Percentiles rank a stretch among this genome's conserved stretches.
These are phyloP conservation scores for Azorinus chamasolen DNA, from an alignment of 2,888 invertebrate genomes.

Conservation along the genomic window DNA sequence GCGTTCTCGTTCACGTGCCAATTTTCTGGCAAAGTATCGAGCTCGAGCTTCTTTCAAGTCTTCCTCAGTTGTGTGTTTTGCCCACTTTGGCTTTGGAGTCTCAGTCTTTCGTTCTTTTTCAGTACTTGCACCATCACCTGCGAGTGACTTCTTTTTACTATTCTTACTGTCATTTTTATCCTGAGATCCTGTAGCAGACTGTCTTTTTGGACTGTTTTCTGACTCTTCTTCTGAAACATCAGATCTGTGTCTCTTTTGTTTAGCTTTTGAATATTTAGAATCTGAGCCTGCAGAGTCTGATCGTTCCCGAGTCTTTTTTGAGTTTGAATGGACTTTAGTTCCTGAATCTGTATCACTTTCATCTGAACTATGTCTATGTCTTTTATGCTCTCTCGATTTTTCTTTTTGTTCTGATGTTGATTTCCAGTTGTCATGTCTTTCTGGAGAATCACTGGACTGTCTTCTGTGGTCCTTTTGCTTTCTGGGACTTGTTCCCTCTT, in stretches of 20 bases:
- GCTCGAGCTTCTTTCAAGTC: constrained; percentile 71
- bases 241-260: background rate
- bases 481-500: constrained; percentile 7
- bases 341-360: too few relatives aligned
- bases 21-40: constrained; percentile 73
- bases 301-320: constrained; percentile 1
- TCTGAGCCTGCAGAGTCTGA: constrained; percentile 2
- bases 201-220: background rate
- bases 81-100: constrained; percentile 62
- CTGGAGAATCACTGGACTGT: constrained; percentile 17
- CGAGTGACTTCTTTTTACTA: constrained; percentile 11
- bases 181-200: background rate
- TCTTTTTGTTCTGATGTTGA: constrained; percentile 51
- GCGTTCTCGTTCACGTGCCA: constrained; percentile 54
- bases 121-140: too few relatives aligned
- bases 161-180: constrained; percentile 10
- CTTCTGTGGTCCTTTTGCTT: constrained; percentile 27
- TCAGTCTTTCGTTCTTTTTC: background rate
- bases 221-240: background rate
- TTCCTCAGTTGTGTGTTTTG: constrained; percentile 67
- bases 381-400: constrained; percentile 17
- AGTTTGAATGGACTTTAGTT: background rate
- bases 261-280: background rate
- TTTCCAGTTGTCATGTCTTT: constrained; percentile 6
- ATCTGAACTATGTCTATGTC: too few relatives aligned